These are phyloP conservation scores for Drosophila repletoides DNA, from an alignment of 1,140 invertebrate genomes.

Conservation along the genomic window DNA sequence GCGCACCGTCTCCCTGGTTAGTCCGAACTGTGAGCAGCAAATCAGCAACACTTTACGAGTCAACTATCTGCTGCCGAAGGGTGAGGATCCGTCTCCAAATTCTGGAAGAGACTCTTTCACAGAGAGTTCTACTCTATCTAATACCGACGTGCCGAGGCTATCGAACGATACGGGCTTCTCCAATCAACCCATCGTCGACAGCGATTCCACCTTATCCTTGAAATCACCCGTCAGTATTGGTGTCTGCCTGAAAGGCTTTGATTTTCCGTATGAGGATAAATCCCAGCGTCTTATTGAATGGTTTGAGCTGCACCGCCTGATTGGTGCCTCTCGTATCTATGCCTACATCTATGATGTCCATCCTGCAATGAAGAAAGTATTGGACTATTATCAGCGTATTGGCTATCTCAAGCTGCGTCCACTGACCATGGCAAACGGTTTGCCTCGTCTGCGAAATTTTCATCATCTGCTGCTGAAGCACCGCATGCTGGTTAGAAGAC, in stretches of 20 bases:
- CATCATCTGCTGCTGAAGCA: slow-evolving; percentile 87
- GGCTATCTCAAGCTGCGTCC: slow-evolving; percentile 86
- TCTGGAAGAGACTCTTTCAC: too few relatives aligned
- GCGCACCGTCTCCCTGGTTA: slow-evolving; percentile 91
- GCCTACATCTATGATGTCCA: slow-evolving; percentile 95
- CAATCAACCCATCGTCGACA: slow-evolving; percentile 70
- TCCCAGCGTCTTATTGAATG: slow-evolving; percentile 94
- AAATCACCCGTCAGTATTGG: slow-evolving; percentile 89
- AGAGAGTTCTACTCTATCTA: too few relatives aligned
- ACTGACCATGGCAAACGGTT: slow-evolving; percentile 88
- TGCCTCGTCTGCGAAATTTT: slow-evolving; percentile 87
- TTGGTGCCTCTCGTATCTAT: slow-evolving; percentile 95
- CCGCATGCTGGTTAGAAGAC: slow-evolving; percentile 77
- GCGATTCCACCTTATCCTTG: not conserved
- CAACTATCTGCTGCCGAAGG: too few relatives aligned
- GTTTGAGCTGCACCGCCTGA: slow-evolving; percentile 92
- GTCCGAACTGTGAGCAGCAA: slow-evolving; percentile 90
- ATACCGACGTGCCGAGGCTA: too few relatives aligned
- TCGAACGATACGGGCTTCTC: too few relatives aligned
- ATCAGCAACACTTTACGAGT: slow-evolving; percentile 91
- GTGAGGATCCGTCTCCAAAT: too few relatives aligned
- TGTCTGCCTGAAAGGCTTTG: slow-evolving; percentile 95
- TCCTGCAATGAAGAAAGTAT: slow-evolving; percentile 92
- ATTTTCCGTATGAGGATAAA: slow-evolving; percentile 94
- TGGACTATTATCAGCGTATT: slow-evolving; percentile 81